These are phyloP conservation scores for Dasysyrphus tricinctus DNA, from an alignment of 2,888 invertebrate species.

Conservation along the genomic window DNA sequence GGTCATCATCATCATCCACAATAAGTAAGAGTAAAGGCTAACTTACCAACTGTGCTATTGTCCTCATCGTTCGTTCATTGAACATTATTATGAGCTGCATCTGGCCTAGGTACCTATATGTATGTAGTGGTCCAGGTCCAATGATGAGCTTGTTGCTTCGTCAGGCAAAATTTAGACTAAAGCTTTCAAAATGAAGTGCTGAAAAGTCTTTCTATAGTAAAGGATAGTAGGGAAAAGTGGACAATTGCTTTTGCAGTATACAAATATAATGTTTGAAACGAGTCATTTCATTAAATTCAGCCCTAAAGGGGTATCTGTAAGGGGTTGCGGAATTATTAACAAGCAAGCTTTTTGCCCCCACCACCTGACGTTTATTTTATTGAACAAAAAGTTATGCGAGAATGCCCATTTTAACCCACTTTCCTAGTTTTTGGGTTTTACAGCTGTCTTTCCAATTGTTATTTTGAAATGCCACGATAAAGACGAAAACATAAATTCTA, in stretches of 20 bases:
- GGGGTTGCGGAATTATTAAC: no score
- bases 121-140: no score
- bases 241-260: no score
- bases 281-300: no score
- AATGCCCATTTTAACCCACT: background rate
- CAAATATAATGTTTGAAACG: no score
- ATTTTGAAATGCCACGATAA: background rate
- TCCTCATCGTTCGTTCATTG: slow-evolving; percentile 15
- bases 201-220: background rate
- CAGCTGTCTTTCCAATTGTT: background rate
- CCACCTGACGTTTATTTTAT: no score
- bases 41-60: slow-evolving; percentile 8
- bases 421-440: background rate
- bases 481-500: background rate
- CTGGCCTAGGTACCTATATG: no score
- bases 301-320: no score
- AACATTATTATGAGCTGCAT: slow-evolving; percentile 24
- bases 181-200: background rate
- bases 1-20: background rate
- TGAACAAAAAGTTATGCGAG: background rate
- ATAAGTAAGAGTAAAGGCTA: slow-evolving; percentile 10
- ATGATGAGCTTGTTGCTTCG: slow-evolving; percentile 6
- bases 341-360: no score
- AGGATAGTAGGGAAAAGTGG: background rate
- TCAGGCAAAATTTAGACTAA: background rate